These are phyloP conservation scores for Antheraea yamamai DNA, from an alignment of 2,888 invertebrate genomes.

Conservation along the genomic window DNA sequence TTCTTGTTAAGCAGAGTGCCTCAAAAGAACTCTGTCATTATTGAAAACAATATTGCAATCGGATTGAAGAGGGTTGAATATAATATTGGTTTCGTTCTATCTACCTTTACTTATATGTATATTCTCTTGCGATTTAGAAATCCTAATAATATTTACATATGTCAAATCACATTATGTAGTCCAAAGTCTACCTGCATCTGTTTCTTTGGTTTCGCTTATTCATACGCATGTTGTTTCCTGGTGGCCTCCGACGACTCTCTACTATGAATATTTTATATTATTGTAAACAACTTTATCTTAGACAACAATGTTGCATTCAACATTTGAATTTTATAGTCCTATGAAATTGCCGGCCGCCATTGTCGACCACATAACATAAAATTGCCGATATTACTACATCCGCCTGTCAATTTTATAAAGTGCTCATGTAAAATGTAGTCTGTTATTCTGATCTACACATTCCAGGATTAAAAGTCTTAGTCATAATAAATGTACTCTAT, in stretches of 20 bases:
- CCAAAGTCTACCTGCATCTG: conserved; percentile 51
- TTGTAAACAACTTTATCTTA: conserved; percentile 73
- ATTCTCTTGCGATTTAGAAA: neutral
- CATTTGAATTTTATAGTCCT: conserved; percentile 63
- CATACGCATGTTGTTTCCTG: conserved; percentile 51
- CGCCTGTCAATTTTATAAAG: conserved; percentile 16
- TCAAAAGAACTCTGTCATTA: neutral
- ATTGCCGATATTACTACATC: conserved; percentile 24
- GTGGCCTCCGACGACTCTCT: conserved; percentile 60
- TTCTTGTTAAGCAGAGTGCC: neutral
- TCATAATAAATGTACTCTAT: neutral
- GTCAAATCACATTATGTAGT: conserved; percentile 37
- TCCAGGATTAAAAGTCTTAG: neutral
- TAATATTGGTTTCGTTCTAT: neutral
- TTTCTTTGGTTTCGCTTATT: conserved; percentile 55
- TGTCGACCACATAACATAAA: conserved; percentile 44
- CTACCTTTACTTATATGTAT: neutral
- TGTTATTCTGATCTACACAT: conserved; percentile 6
- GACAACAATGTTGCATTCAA: conserved; percentile 65
- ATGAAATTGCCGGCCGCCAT: conserved; percentile 49
- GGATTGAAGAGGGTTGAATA: neutral
- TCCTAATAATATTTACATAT: conserved; percentile 31
- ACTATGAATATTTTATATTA: conserved; percentile 79
- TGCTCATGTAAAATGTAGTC: conserved; percentile 17
- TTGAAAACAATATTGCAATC: neutral